Percentiles rank a stretch among this genome's conserved stretches.
Conservation (phyloP, 1,140 invertebrate genomes). For the Drosophila watanabei region DNA sequence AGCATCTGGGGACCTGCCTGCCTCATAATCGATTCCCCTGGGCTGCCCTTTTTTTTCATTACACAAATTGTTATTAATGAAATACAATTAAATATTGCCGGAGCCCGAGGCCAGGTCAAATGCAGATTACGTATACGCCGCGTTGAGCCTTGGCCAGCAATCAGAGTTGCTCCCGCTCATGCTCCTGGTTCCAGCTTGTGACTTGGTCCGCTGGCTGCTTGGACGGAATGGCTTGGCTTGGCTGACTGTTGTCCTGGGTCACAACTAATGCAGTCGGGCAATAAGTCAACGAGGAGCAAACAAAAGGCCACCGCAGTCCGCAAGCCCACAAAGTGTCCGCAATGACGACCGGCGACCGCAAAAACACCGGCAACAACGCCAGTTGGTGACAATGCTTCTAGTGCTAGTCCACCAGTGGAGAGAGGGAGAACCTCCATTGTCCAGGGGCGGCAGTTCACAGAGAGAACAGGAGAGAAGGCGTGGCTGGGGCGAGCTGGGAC, state of each 20-base stretch:
- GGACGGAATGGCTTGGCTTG: no score
- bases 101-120: slow-evolving; percentile 32
- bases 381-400: slow-evolving; percentile 5
- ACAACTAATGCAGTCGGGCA: slow-evolving; percentile 75
- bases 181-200: not conserved
- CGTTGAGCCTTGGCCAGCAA: slow-evolving; percentile 47
- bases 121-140: slow-evolving; percentile 79
- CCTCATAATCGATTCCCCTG: slow-evolving; percentile 14
- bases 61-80: slow-evolving; percentile 83
- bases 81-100: slow-evolving; percentile 80
- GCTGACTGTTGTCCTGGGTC: slow-evolving; percentile 29
- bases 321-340: slow-evolving; percentile 75
- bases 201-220: slow-evolving; percentile 13
- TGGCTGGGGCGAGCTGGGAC: slow-evolving; percentile 33
- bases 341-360: slow-evolving; percentile 57
- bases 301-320: slow-evolving; percentile 66
- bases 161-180: slow-evolving; percentile 50
- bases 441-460: not conserved
- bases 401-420: not conserved
- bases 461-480: not conserved
- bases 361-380: slow-evolving; percentile 45
- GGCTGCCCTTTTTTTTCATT: slow-evolving; percentile 27
- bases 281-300: slow-evolving; percentile 74
- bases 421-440: not conserved
- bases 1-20: slow-evolving; percentile 14